Percentiles rank a stretch among this genome's conserved stretches.
Evolutionary conservation across 2,888 invertebrate genomes (phyloP).

Genomic region (Cancer borealis): DNA sequence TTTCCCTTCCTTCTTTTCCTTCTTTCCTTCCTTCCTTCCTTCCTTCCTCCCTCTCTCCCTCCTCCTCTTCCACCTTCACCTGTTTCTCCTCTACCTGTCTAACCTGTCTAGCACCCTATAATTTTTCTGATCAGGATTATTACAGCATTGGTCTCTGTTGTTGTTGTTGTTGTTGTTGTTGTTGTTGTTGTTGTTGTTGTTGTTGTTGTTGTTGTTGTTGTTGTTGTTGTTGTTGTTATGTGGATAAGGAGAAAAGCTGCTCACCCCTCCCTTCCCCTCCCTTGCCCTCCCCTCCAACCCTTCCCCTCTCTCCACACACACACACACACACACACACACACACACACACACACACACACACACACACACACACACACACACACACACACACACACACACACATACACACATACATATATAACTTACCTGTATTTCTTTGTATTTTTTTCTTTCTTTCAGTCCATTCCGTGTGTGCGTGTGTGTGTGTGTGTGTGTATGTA

Average conservation of each 20-base stretch:
- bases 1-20: background rate
- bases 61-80: background rate
- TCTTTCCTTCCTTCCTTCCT: background rate
- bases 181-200: too few species aligned
- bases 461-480: too few species aligned
- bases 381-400: background rate
- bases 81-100: background rate
- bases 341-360: background rate
- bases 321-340: background rate
- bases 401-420: background rate
- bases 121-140: too few species aligned
- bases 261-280: background rate
- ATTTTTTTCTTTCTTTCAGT: background rate
- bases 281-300: background rate
- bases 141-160: too few species aligned
- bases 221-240: too few species aligned
- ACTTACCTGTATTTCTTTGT: background rate
- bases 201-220: too few species aligned
- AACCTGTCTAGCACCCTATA: too few species aligned
- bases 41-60: constrained; percentile 11
- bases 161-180: too few species aligned
- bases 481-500: too few species aligned
- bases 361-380: background rate
- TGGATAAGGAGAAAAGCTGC: background rate
- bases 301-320: background rate